Evolutionary conservation across 2,888 invertebrate genomes (phyloP).

Genomic region (Ichneumoninae sp.): DNA sequence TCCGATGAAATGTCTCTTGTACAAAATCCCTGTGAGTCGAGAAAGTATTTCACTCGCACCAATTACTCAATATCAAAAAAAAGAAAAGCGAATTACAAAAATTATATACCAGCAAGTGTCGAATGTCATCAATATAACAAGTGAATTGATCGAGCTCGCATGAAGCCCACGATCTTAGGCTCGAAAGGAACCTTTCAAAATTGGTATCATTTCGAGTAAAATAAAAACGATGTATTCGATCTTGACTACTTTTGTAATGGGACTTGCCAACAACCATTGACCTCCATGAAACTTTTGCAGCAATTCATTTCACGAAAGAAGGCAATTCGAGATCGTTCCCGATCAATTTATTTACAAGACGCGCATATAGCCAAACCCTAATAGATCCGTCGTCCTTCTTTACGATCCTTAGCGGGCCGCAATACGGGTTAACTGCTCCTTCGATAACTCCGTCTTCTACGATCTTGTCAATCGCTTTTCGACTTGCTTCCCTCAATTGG

Average conservation of each 20-base stretch:
- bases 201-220: slow-evolving; percentile 19
- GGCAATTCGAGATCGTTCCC: slow-evolving; percentile 71
- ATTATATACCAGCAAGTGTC: no score
- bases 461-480: slow-evolving; percentile 70
- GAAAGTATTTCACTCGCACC: no score
- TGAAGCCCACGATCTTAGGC: slow-evolving; percentile 23
- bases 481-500: slow-evolving; percentile 68
- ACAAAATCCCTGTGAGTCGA: no score
- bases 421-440: slow-evolving; percentile 70
- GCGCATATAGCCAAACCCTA: slow-evolving; percentile 74
- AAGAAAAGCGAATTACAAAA: no score
- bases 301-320: slow-evolving; percentile 60
- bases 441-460: slow-evolving; percentile 71
- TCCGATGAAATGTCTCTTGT: no score
- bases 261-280: slow-evolving; percentile 69
- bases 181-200: slow-evolving; percentile 12
- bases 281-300: slow-evolving; percentile 66
- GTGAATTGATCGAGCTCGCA: neutral
- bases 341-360: slow-evolving; percentile 72
- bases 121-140: neutral
- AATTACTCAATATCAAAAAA: no score
- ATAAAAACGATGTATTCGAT: slow-evolving; percentile 69
- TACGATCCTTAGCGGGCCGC: slow-evolving; percentile 74
- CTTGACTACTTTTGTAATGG: slow-evolving; percentile 57
- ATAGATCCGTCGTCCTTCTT: slow-evolving; percentile 75